These are phyloP conservation scores for Diachrysia chrysitis DNA, from an alignment of 2,888 invertebrate species.

Conservation along the genomic window DNA sequence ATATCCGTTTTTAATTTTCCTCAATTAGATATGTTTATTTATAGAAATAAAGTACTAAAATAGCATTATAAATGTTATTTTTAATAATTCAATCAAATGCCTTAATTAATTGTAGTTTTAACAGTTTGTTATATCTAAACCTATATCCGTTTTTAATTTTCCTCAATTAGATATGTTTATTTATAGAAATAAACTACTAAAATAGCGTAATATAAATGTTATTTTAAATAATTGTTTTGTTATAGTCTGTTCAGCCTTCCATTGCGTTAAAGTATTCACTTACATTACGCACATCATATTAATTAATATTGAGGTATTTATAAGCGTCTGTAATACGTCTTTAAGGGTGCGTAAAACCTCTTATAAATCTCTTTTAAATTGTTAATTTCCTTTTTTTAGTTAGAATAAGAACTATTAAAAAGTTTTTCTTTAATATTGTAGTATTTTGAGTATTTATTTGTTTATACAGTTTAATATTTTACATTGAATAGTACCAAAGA, in stretches of 20 bases:
- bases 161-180: constrained; percentile 20
- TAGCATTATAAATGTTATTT: constrained; percentile 5
- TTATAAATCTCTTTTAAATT: too few species aligned
- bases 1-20: constrained; percentile 16
- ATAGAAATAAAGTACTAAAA: constrained; percentile 21
- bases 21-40: constrained; percentile 17
- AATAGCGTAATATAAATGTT: constrained; percentile 3
- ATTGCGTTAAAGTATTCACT: too few species aligned
- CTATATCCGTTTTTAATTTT: constrained; percentile 12
- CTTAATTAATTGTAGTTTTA: background rate
- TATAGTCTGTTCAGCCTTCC: background rate
- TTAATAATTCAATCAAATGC: background rate
- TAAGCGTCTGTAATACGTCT: too few species aligned
- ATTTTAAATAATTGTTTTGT: constrained; percentile 10
- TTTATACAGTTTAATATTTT: background rate
- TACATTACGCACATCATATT: too few species aligned
- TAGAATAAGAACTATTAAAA: too few species aligned
- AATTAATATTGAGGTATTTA: too few species aligned
- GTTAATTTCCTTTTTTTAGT: too few species aligned
- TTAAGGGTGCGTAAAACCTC: too few species aligned
- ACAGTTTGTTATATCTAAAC: background rate
- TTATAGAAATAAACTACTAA: constrained; percentile 21
- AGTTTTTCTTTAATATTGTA: too few species aligned
- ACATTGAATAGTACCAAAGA: background rate
- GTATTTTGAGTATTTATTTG: too few species aligned